phyloP scores from a whole-genome alignment of 2,888 invertebrate species.

The Mythimna impura region DNA sequence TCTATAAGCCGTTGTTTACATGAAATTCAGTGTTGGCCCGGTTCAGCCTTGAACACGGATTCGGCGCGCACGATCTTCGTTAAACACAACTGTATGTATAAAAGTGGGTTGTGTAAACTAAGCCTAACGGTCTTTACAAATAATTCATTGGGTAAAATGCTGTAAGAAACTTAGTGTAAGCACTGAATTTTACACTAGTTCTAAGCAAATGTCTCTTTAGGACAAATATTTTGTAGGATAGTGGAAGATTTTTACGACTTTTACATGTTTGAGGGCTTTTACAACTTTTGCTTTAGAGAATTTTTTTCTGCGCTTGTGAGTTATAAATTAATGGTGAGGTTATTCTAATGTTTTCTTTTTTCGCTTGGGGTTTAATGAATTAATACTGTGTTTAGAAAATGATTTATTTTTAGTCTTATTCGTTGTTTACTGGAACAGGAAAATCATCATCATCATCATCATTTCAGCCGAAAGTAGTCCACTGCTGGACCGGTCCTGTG shows the following conservation, averaged over 20 bases:
- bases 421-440: too few species aligned
- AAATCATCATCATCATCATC: too few species aligned
- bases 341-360: background rate
- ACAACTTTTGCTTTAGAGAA: constrained; percentile 1
- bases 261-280: constrained; percentile 7
- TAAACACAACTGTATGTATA: background rate
- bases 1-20: constrained; percentile 1
- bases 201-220: constrained; percentile 20
- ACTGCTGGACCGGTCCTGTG: too few species aligned
- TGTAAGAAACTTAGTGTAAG: constrained; percentile 37
- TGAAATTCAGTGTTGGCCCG: constrained; percentile 3
- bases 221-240: constrained; percentile 6
- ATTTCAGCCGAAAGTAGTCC: too few species aligned
- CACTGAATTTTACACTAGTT: constrained; percentile 34
- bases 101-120: constrained; percentile 15
- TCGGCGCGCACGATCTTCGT: background rate
- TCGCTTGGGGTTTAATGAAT: too few species aligned
- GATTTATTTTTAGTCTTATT: too few species aligned
- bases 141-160: constrained; percentile 44
- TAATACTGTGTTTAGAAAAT: too few species aligned
- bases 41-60: background rate
- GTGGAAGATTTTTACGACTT: constrained; percentile 23
- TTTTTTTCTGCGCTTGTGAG: background rate
- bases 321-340: background rate
- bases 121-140: constrained; percentile 35